Percentiles rank a stretch among this genome's conserved stretches.
Conservation (phyloP, 2,113 vertebrate species). For the Mionectes macconnelli region DNA sequence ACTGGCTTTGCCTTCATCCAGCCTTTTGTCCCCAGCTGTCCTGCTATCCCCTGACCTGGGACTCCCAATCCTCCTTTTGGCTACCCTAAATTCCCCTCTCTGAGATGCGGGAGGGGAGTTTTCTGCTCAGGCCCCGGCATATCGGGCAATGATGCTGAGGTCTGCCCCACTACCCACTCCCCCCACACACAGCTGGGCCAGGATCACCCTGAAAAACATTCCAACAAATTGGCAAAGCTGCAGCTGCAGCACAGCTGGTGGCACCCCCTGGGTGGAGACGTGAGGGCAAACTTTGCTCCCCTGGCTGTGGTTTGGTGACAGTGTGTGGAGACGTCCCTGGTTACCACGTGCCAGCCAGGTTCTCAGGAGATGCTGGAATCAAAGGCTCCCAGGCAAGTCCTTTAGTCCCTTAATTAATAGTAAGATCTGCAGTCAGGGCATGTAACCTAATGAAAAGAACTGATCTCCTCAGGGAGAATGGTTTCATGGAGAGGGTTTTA, state of each 20-base stretch:
- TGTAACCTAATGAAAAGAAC: background rate
- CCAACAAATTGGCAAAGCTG: background rate
- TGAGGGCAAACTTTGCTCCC: background rate
- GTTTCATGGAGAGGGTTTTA: background rate
- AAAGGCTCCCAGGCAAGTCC: background rate
- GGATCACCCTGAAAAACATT: background rate
- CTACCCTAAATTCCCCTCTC: background rate
- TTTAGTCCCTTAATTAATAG: background rate
- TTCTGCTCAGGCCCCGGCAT: rapidly evolving
- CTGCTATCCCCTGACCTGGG: background rate
- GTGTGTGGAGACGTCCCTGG: rapidly evolving
- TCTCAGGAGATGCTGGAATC: background rate
- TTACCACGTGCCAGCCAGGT: rapidly evolving
- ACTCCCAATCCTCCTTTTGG: background rate
- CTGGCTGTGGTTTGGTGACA: background rate
- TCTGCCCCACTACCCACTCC: rapidly evolving
- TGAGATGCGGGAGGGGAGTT: background rate
- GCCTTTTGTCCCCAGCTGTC: background rate
- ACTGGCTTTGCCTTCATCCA: background rate
- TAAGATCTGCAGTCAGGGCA: background rate
- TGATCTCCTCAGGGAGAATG: background rate
- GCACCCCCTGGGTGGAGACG: background rate
- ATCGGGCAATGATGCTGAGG: rapidly evolving
- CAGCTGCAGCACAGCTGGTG: rapidly evolving
- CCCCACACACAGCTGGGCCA: background rate